phyloP scores from a whole-genome alignment of 2,113 vertebrate species.

The Ictidomys tridecemlineatus region DNA sequence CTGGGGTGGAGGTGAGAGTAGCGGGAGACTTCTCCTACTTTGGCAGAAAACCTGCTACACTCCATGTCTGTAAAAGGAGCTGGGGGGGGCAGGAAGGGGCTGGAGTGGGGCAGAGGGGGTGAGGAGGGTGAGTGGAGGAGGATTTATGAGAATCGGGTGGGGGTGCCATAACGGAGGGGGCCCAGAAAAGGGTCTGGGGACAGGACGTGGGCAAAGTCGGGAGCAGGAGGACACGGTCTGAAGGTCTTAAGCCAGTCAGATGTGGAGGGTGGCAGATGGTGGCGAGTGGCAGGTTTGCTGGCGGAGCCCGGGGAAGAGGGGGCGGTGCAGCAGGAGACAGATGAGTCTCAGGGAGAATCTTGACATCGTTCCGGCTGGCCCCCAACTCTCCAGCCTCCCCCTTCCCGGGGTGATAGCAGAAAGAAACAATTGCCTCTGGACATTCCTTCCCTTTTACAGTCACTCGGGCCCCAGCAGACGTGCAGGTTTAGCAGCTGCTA shows the following conservation, averaged over 20 bases:
- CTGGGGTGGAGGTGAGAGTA: constrained; percentile 62
- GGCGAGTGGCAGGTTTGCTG: not conserved
- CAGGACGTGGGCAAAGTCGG: not conserved
- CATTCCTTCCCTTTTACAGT: constrained; percentile 94
- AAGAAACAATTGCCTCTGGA: constrained; percentile 80
- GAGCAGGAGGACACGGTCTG: not conserved
- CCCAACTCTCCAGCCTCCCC: constrained; percentile 18
- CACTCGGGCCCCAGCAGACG: constrained; percentile 64
- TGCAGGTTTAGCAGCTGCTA: not conserved
- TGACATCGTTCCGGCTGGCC: constrained; percentile 29
- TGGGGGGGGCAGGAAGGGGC: not conserved
- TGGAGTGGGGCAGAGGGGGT: not conserved
- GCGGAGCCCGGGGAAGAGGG: not conserved
- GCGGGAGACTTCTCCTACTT: constrained; percentile 81
- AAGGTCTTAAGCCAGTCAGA: not conserved
- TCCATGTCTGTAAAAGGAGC: constrained; percentile 80
- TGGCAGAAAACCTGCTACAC: constrained; percentile 73
- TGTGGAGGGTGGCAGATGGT: accelerated
- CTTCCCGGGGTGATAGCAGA: constrained; percentile 62
- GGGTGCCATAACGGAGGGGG: not conserved
- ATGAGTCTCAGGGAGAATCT: constrained; percentile 52
- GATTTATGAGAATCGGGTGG: not conserved
- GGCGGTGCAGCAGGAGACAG: not conserved
- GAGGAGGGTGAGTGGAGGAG: not conserved
- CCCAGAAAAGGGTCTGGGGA: not conserved